Percentiles rank a stretch among this genome's conserved stretches.
Conservation (phyloP, 2,113 vertebrate species). For the human (Homo sapiens) region DNA sequence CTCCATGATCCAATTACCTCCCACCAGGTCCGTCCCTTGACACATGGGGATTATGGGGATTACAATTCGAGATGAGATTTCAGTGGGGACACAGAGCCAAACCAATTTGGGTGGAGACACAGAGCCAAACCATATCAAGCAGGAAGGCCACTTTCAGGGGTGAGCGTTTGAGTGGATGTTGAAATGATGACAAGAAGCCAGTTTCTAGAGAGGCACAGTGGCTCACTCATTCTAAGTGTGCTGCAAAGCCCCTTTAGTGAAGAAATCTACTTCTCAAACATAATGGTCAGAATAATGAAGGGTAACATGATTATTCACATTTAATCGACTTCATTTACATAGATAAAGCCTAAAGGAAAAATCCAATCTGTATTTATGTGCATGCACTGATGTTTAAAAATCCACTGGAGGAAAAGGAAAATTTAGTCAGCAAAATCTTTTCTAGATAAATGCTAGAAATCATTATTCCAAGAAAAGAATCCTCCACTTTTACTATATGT, state of each 20-base stretch:
- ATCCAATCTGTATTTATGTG: neutral
- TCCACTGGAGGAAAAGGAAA: neutral
- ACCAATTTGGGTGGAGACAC: too few species aligned
- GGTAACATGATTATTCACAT: neutral
- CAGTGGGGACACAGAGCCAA: too few species aligned
- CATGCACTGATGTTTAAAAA: neutral
- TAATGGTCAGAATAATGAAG: neutral
- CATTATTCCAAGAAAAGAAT: slow-evolving; percentile 13
- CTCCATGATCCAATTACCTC: too few species aligned
- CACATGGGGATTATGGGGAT: too few species aligned
- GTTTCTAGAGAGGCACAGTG: too few species aligned
- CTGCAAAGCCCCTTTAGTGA: neutral
- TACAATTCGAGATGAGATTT: too few species aligned
- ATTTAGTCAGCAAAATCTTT: neutral
- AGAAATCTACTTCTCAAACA: neutral
- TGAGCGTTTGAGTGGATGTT: neutral
- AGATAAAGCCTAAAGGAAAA: neutral
- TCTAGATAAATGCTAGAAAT: slow-evolving; percentile 15
- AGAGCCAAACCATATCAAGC: too few species aligned
- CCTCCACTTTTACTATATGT: neutral
- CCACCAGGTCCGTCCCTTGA: too few species aligned
- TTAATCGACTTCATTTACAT: neutral
- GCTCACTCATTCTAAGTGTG: too few species aligned
- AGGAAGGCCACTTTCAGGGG: too few species aligned
- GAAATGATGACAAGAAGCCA: neutral